Percentiles rank a stretch among this genome's conserved stretches.
Evolutionary conservation across 2,797 vertebrate species (phyloP).

Genomic region (Cirrhinus molitorella): DNA sequence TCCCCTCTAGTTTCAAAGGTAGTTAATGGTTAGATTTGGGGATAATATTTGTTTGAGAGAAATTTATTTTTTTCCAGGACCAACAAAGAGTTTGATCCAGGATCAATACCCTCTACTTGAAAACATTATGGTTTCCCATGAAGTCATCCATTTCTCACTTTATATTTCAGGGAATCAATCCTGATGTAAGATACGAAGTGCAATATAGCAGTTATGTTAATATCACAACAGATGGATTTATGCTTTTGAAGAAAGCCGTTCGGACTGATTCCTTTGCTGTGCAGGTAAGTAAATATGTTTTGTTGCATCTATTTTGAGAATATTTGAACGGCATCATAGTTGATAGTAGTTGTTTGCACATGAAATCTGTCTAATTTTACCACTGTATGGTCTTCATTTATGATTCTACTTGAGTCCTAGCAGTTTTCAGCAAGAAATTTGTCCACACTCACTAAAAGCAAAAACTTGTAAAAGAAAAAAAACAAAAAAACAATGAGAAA

Average conservation of each 20-base stretch:
- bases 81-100: background rate
- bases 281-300: conserved; percentile 67
- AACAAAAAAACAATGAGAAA: background rate
- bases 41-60: background rate
- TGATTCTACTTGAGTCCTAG: background rate
- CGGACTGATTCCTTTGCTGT: conserved; percentile 76
- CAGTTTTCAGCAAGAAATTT: background rate
- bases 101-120: background rate
- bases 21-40: background rate
- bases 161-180: conserved; percentile 83
- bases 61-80: background rate
- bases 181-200: conserved; percentile 82
- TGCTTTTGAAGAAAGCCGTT: conserved; percentile 80
- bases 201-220: conserved; percentile 86
- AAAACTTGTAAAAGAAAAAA: background rate
- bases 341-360: background rate
- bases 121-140: background rate
- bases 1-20: background rate
- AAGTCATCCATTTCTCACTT: background rate
- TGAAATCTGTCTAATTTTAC: background rate
- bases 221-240: conserved; percentile 82
- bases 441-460: background rate
- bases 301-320: background rate
- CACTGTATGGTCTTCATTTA: background rate
- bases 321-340: background rate